Conservation (phyloP, 2,888 invertebrate genomes). For the Chalcosyrphus nemorum region DNA sequence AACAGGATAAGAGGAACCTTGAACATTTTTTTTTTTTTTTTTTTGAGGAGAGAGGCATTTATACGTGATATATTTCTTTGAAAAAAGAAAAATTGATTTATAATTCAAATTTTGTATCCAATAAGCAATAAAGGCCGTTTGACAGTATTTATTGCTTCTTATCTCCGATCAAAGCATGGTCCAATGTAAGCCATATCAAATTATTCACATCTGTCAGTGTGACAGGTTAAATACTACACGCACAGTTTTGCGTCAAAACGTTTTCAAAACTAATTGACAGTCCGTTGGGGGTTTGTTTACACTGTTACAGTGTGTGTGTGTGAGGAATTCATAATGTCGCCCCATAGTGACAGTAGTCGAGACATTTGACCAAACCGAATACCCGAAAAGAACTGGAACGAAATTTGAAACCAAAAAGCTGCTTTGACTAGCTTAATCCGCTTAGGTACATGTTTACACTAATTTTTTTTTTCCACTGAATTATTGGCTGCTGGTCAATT, state of each 20-base stretch:
- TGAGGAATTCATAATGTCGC: conserved; percentile 20
- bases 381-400: conserved; percentile 18
- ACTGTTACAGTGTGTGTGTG: not conserved
- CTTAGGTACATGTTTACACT: conserved; percentile 17
- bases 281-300: conserved; percentile 27
- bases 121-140: conserved; percentile 21
- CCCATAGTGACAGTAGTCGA: not conserved
- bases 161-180: conserved; percentile 23
- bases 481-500: conserved; percentile 3
- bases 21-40: too few species aligned
- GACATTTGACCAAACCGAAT: not conserved
- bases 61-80: not conserved
- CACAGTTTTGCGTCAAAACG: conserved; percentile 27
- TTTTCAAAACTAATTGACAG: conserved; percentile 49
- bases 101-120: conserved; percentile 36
- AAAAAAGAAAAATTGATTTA: not conserved
- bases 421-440: conserved; percentile 32
- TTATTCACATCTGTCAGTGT: conserved; percentile 42
- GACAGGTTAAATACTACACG: conserved; percentile 20
- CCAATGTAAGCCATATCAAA: conserved; percentile 28
- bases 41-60: too few species aligned
- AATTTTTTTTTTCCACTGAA: not conserved
- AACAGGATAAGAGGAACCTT: not conserved
- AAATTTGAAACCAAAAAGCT: conserved; percentile 32
- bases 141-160: not conserved